Base-by-base conservation (phyloP, 2,797 vertebrate species). In the Gallirallus australis region DNA sequence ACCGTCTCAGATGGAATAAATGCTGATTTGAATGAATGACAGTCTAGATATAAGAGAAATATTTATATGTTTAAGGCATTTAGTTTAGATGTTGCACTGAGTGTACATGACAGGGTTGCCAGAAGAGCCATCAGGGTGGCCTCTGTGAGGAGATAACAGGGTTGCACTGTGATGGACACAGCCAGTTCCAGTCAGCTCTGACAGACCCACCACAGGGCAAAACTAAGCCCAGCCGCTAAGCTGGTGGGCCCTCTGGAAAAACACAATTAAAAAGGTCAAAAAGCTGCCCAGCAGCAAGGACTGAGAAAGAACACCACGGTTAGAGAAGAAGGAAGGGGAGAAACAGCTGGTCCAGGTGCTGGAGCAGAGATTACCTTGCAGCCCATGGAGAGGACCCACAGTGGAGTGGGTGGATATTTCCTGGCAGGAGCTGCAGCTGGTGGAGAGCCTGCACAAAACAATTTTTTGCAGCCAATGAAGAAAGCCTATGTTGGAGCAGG, bases 61-160 rank as follows among this genome's bases (percentile, higher is more conserved):
- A 77, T 19, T 40, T 33, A 42, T n/a, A 12, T 35, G n/a, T 53
- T 52, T 77, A 42, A 77, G 18, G 39, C 9, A 59, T 35, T 64
- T 72, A 35, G 4, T 53, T 90, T 72, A 77, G 42, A 63, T 11
- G 27, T 31, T 59, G 33, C 30, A 50, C 39, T 30, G 37, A 35
- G 15, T 45, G 11, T 45, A 45, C 0, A 2, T 4, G 14, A 15
- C 35, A 54, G 28, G 27, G 17, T 54, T 94, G 28, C 20, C 19
- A 48, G 11, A 0, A 1, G 19, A 10, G 7, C 11, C 40, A 45
- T 45, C 45, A 66, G 12, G 25, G 5, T 10, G 2, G 12, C 42
- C 9, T 33, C 40, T 35, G 6, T 28, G 17, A 82, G 47, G 35
- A 52, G n/a, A 28, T 12, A 30, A 50, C 7, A 0, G 9, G 30